Base-by-base conservation (phyloP, 1,140 invertebrate species). In the Phthorimaea operculella region DNA sequence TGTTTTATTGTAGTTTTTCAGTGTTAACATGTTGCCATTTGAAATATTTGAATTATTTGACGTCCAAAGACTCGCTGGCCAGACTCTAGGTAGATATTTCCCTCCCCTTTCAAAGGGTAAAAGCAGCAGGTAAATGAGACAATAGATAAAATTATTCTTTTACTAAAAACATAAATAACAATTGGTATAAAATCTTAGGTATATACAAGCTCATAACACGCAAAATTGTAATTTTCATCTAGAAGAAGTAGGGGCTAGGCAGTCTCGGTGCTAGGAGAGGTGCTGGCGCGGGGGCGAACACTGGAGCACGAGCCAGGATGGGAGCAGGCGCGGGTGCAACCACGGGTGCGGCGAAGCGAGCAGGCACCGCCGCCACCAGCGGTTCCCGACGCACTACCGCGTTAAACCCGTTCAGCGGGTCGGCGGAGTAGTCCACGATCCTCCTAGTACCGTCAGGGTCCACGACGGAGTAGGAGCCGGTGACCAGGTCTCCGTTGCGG, bases 391-490 rank as follows among this genome's bases (percentile, higher is more conserved):
- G 78, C 0, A 89, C 88, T 3, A 90, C 86, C 52, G 89, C 89
- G 65, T 90, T 89, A 75, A 90, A 90, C n/a, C 88, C 88, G 51
- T 89, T 89, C 15, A 89, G 70, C n/a, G 88, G 76, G 65, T 89
- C 88, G 47, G 88, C 87, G 33, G 87, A 79, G 65, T 88, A 90
- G 63, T 88, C 87, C 2, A 89, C 88, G 28, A 87, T 88, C 51
- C 88, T 84, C 52, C 86, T 72, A 0, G 86, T 88, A 33, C 89
- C 89, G 57, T 90, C 89, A 10, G 89, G 87, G 55, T 89, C 88
- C 9, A 88, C 83, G 9, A 89, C 83, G 7, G 85, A 80, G 62
- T 90, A 90, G 11, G 86, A 87, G 10, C 89, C 89, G 52, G 87
- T 87, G 33, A 90, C 89, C 8, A 88, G 66, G 66, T 90, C 89